phyloP scores from a whole-genome alignment of 2,797 vertebrate genomes.

The Gallinago solitaria region DNA sequence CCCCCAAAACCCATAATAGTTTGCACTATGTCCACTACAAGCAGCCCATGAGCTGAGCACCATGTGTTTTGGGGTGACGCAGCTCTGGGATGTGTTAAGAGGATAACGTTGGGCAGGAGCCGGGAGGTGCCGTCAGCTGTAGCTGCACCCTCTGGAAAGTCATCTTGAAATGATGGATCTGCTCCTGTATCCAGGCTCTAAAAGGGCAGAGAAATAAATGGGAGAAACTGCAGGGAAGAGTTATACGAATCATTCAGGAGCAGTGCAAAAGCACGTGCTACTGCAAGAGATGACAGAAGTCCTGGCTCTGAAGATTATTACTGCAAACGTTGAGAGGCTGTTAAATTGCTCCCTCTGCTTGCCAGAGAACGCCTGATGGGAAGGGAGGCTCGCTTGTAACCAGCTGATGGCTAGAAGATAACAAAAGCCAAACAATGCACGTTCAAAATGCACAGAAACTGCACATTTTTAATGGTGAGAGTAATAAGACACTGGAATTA shows the following conservation, averaged over 20 bases:
- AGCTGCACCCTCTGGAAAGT: not conserved
- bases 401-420: not conserved
- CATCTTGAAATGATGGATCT: not conserved
- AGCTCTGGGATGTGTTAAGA: not conserved
- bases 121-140: not conserved
- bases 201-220: not conserved
- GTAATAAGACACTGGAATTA: not conserved
- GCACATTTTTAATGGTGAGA: rapidly evolving
- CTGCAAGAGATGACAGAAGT: not conserved
- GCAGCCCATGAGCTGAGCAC: not conserved
- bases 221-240: not conserved
- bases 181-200: not conserved
- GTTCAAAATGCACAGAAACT: not conserved
- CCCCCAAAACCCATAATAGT: not conserved
- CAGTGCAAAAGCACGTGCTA: not conserved
- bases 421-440: not conserved
- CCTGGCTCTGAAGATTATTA: not conserved
- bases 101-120: not conserved
- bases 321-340: not conserved
- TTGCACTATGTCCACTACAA: not conserved
- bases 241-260: not conserved
- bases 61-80: not conserved
- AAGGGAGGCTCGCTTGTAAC: not conserved
- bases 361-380: not conserved
- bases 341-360: not conserved